Conservation (phyloP, 2,888 invertebrate genomes). For the Melitaea athalia region DNA sequence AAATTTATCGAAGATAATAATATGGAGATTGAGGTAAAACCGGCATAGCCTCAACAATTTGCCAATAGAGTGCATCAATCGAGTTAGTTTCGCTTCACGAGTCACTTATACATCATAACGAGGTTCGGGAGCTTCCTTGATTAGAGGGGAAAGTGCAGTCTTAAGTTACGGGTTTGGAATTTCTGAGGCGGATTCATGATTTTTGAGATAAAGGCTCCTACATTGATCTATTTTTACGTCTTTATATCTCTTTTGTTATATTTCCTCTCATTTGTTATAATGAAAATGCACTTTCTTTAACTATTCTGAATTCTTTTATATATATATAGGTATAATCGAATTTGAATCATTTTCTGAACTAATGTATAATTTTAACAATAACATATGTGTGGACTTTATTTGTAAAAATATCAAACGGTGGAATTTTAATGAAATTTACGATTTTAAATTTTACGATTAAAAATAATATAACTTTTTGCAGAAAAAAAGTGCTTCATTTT, state of each 20-base stretch:
- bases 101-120: slow-evolving; percentile 28
- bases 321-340: too few species aligned
- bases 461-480: too few species aligned
- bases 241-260: background rate
- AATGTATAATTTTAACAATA: too few species aligned
- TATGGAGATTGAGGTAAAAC: slow-evolving; percentile 37
- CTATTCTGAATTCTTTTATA: background rate
- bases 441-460: too few species aligned
- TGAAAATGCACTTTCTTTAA: background rate
- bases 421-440: too few species aligned
- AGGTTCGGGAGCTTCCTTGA: slow-evolving; percentile 30
- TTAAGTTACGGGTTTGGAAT: slow-evolving; percentile 18
- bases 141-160: slow-evolving; percentile 30
- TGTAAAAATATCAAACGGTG: too few species aligned
- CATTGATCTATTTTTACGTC: background rate
- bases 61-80: slow-evolving; percentile 44
- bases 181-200: background rate
- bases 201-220: background rate
- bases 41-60: slow-evolving; percentile 40
- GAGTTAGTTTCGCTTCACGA: slow-evolving; percentile 43
- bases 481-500: too few species aligned
- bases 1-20: slow-evolving; percentile 29
- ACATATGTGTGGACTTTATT: too few species aligned
- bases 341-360: too few species aligned
- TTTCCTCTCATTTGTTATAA: background rate